Evolutionary conservation across 2,888 invertebrate genomes (phyloP).

Genomic region (Mesodorylaimus sp.): DNA sequence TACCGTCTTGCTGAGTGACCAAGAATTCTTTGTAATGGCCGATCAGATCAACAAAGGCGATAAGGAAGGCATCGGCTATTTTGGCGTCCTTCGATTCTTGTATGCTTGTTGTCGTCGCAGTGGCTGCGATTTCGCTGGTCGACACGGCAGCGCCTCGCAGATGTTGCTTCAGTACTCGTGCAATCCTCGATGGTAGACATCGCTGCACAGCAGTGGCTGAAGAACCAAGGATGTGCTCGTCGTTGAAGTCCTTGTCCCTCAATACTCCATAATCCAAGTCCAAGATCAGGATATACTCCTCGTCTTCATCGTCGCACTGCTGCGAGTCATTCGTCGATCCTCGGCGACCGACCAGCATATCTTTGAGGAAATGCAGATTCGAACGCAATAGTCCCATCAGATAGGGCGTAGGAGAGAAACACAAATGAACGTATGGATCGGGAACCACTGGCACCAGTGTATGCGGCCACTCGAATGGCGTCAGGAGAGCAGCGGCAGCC

Average conservation of each 20-base stretch:
- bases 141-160: not conserved
- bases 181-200: not conserved
- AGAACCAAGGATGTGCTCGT: not conserved
- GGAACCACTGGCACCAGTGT: slow-evolving; percentile 59
- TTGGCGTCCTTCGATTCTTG: slow-evolving; percentile 43
- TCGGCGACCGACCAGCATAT: slow-evolving; percentile 5
- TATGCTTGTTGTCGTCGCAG: not conserved
- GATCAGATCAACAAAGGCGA: slow-evolving; percentile 55
- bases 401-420: slow-evolving; percentile 56
- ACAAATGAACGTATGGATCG: slow-evolving; percentile 42
- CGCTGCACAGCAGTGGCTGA: not conserved
- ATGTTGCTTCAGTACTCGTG: not conserved
- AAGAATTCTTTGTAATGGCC: slow-evolving; percentile 42
- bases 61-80: slow-evolving; percentile 56
- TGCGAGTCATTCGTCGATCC: no score
- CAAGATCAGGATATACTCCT: slow-evolving; percentile 9
- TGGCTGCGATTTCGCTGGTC: no score
- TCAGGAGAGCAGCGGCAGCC: slow-evolving; percentile 47
- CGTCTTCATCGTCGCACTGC: not conserved
- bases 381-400: slow-evolving; percentile 40
- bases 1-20: slow-evolving; percentile 5
- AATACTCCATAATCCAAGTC: slow-evolving; percentile 9
- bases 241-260: not conserved
- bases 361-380: slow-evolving; percentile 6
- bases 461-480: slow-evolving; percentile 68